phyloP scores from a whole-genome alignment of 92 coral and sea anemone genomes.

The Scolanthus callimorphus region DNA sequence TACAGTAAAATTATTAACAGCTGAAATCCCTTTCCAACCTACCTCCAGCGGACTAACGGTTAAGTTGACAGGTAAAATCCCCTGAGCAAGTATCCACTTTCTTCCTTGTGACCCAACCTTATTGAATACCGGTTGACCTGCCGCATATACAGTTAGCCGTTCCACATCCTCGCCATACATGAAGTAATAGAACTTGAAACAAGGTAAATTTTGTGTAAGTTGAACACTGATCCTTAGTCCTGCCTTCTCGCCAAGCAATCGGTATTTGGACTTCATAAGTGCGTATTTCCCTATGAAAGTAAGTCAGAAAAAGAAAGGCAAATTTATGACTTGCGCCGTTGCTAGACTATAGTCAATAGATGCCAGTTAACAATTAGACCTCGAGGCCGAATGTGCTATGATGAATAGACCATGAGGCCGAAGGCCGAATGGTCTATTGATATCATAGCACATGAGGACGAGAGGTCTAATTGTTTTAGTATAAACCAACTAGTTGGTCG shows the following conservation, averaged over 20 bases:
- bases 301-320: background rate
- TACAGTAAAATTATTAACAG: no score
- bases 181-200: background rate
- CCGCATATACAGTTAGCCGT: background rate
- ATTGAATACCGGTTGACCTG: background rate
- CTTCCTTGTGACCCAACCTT: background rate
- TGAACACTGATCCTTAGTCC: background rate
- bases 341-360: no score
- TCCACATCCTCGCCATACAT: background rate
- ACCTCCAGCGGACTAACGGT: no score
- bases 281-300: background rate
- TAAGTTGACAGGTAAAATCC: background rate
- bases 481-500: no score
- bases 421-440: no score
- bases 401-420: no score
- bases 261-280: background rate
- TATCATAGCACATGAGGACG: no score
- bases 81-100: background rate
- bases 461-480: no score
- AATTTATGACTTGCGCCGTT: no score
- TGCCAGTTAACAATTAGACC: no score
- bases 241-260: background rate
- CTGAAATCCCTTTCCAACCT: no score
- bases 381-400: no score
- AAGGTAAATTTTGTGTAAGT: background rate